These are phyloP conservation scores for Epinephelus awoara DNA, from an alignment of 2,797 vertebrate genomes.

Conservation along the genomic window DNA sequence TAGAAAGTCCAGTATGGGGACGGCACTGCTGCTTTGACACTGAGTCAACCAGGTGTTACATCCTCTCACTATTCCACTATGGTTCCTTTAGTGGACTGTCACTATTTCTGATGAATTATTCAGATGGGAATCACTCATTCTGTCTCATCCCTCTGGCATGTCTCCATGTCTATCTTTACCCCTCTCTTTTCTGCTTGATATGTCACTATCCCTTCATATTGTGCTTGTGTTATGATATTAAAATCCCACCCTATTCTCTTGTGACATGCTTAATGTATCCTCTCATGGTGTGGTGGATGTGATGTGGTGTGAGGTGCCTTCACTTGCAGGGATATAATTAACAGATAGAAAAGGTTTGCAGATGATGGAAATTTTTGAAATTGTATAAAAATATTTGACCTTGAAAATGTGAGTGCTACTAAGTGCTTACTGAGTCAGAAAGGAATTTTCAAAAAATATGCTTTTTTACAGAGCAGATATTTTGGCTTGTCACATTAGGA, in stretches of 20 bases:
- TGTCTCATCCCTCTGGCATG: conserved; percentile 9
- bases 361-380: background rate
- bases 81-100: conserved; percentile 11
- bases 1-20: too few species aligned
- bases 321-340: background rate
- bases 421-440: background rate
- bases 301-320: background rate
- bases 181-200: background rate
- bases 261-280: background rate
- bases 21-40: background rate
- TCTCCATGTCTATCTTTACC: conserved; percentile 14
- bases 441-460: background rate
- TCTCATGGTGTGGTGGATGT: background rate
- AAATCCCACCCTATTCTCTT: background rate
- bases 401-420: background rate
- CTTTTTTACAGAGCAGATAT: background rate
- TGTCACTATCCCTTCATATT: background rate
- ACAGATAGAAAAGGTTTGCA: background rate
- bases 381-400: background rate
- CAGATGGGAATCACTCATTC: conserved; percentile 17
- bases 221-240: background rate
- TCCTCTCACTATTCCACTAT: conserved; percentile 14
- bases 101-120: conserved; percentile 38
- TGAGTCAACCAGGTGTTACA: conserved; percentile 20
- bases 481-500: background rate